phyloP scores from a whole-genome alignment of 1,140 invertebrate genomes.

The Acromyrmex heyeri region DNA sequence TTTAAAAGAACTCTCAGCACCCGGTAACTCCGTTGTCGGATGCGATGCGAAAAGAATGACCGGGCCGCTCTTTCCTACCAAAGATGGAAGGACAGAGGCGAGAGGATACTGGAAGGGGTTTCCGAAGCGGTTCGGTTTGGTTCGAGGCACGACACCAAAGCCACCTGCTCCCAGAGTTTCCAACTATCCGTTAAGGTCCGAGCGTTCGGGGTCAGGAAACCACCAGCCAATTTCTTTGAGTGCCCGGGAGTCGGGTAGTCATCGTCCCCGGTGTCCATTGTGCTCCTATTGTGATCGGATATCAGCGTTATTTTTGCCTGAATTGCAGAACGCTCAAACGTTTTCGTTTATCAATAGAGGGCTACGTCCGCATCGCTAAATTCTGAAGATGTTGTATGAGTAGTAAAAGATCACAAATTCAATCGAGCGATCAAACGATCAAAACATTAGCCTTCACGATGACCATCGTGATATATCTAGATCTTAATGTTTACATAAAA shows the following conservation, averaged over 20 bases:
- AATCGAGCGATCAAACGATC: slow-evolving; percentile 14
- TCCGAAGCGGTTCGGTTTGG: slow-evolving; percentile 65
- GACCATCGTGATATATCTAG: background rate
- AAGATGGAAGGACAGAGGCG: slow-evolving; percentile 59
- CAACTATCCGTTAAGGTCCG: slow-evolving; percentile 78
- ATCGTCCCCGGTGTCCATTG: slow-evolving; percentile 77
- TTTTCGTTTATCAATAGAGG: slow-evolving; percentile 6
- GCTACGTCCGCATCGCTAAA: background rate
- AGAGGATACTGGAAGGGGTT: slow-evolving; percentile 48
- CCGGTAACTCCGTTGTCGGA: slow-evolving; percentile 71
- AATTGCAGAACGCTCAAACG: slow-evolving; percentile 71
- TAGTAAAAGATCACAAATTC: slow-evolving; percentile 30
- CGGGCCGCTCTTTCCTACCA: background rate
- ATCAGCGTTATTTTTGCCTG: slow-evolving; percentile 80
- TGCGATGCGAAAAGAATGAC: slow-evolving; percentile 76
- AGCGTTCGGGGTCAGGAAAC: slow-evolving; percentile 78
- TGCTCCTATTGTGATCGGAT: slow-evolving; percentile 82
- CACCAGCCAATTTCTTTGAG: slow-evolving; percentile 84
- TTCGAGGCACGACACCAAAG: slow-evolving; percentile 68
- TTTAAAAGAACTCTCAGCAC: slow-evolving; percentile 69
- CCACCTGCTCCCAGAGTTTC: slow-evolving; percentile 79
- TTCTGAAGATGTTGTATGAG: slow-evolving; percentile 24
- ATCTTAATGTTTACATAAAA: background rate
- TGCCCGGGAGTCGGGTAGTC: slow-evolving; percentile 79
- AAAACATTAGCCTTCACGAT: background rate